Percentiles rank a stretch among this genome's conserved stretches.
These are phyloP conservation scores for Hydropotes inermis DNA, from an alignment of 2,113 vertebrate species.

Conservation along the genomic window DNA sequence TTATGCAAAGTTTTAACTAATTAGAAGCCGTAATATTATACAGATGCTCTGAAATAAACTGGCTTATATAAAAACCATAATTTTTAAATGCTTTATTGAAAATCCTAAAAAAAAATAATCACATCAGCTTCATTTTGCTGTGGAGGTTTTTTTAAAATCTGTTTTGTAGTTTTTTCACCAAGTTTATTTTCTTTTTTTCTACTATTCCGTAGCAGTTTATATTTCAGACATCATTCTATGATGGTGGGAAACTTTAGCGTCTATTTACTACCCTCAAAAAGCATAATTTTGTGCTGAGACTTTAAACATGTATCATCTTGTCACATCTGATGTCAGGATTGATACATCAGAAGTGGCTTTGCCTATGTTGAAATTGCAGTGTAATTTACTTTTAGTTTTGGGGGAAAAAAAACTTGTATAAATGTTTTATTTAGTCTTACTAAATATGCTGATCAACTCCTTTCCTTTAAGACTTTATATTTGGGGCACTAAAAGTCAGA, in stretches of 20 bases:
- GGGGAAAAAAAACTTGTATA: neutral
- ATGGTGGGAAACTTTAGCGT: neutral
- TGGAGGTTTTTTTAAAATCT: neutral
- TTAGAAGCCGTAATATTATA: neutral
- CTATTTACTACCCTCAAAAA: neutral
- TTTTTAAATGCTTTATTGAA: neutral
- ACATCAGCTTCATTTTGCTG: neutral
- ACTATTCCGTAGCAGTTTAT: neutral
- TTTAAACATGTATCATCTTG: neutral
- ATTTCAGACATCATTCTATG: neutral
- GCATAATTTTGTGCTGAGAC: neutral
- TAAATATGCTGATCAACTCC: neutral
- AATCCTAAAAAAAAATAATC: neutral
- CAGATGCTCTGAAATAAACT: neutral
- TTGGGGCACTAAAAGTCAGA: neutral
- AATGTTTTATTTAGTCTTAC: constrained; percentile 15
- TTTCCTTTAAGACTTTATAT: neutral
- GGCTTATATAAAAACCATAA: neutral
- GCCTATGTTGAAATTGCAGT: neutral
- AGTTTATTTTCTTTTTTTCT: neutral
- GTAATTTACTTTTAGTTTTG: neutral
- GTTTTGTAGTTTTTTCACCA: neutral
- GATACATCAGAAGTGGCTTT: neutral
- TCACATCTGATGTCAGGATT: neutral
- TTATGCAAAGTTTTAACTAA: constrained; percentile 38